These are phyloP conservation scores for Brachionus plicatilis DNA, from an alignment of 1,140 invertebrate species.

Conservation along the genomic window DNA sequence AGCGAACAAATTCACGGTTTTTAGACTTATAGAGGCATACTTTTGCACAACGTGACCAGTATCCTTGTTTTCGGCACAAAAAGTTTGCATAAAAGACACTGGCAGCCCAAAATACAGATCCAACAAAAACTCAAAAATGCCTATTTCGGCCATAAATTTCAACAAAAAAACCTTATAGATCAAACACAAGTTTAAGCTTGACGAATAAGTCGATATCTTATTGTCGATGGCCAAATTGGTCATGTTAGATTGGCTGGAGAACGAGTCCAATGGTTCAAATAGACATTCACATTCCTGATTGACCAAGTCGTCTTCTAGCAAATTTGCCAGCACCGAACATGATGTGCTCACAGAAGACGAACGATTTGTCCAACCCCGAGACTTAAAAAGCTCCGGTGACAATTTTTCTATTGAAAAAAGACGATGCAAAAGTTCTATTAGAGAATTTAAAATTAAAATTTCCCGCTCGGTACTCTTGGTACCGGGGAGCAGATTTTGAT, in stretches of 20 bases:
- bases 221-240: neutral
- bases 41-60: neutral
- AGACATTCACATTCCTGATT: neutral
- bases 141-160: neutral
- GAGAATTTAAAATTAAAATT: conserved; percentile 12
- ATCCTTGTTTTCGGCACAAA: neutral
- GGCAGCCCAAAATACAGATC: conserved; percentile 38
- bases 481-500: neutral
- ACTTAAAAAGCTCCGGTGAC: neutral
- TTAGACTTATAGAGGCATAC: neutral
- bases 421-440: neutral
- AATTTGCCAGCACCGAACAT: neutral
- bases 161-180: conserved; percentile 13
- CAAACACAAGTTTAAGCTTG: neutral
- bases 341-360: neutral
- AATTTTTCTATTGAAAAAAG: neutral
- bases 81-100: conserved; percentile 20
- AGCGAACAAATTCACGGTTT: conserved; percentile 34
- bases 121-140: conserved; percentile 20
- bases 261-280: neutral
- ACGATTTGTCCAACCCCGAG: neutral
- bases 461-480: neutral
- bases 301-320: neutral
- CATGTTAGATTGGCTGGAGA: neutral
- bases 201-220: neutral